Base-by-base conservation (phyloP, 2,797 vertebrate genomes). In the Octomys mimax region DNA sequence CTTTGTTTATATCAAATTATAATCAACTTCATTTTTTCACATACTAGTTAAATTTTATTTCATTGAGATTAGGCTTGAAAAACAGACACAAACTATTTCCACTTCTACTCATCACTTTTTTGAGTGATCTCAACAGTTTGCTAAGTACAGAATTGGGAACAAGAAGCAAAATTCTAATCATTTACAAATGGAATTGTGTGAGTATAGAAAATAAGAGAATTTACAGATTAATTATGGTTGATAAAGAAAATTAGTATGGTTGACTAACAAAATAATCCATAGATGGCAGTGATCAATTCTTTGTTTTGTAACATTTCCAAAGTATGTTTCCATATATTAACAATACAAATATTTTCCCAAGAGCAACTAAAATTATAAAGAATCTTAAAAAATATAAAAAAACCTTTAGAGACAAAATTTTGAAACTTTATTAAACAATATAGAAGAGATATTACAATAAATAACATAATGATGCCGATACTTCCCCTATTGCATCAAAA, bases 111-210 rank as follows among this genome's bases (percentile, higher is more conserved):
- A 28, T 85, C 6, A 42, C 59, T 61, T 81, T 70, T 57, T 62
- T 62, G 22, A 21, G 36, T 73, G 9, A 73, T 61, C 59, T 85
- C 46, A 21, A 26, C 6, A 93, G 42, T 83, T 84, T 54, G 36
- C 31, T 79, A 90, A 92, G 49, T 66, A 81, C 86, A 62, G 1
- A 78, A 52, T 82, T 81, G 57, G 64, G 68, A 86, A 39, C 5
- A 26, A 79, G 26, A 91, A 83, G 54, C 13, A 62, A 87, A 97
- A 62, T 80, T 94, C 19, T 79, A 94, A 82, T 62, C 94, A 86
- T 46, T 83, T 83, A 19, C 46, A 86, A 80, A 16, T 89, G 8
- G 33, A 78, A 86, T 49, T 85, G 1, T 73, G 6, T 73, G 8
- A 91, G 14, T 28, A 73, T 39, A 82, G 6, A 7, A 57, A 83